Evolutionary conservation across 2,113 vertebrate genomes (phyloP), one percentile per base, ranked within the genome.

Genomic region (Dipodomys stephensi): DNA sequence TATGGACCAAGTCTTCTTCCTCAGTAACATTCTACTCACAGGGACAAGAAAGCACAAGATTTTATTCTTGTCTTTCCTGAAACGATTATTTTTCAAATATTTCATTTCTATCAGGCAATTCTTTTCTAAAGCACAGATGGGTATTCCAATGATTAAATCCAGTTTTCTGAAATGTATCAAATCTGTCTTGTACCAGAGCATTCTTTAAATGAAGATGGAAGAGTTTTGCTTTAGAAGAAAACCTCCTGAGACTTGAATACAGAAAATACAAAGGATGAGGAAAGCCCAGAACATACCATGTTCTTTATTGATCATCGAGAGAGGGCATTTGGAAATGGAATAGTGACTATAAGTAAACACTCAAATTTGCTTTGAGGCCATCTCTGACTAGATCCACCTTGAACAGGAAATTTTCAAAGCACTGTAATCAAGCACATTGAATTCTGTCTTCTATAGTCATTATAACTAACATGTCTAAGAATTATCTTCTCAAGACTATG

Each of bases 181-280:
- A 13, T 78, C 4, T 80, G 6, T 32, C 19, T 49, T 32, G 53
- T 32, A 20, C 7, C 23, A 35, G 3, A 32, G 25, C 13, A 32
- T 77, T 90, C 44, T 30, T 76, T 25, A 90, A 84, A 32, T 64
- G 83, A n/a, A 72, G 22, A 7, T 87, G 10, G 23, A 89, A 76
- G 60, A 44, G 46, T 83, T 80, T 88, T 22, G 20, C n/a, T 80
- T 83, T 90, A 86, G 27, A 73, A 88, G 11, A 73, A 92, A 92
- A 87, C 15, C 1, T 90, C 57, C 18, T 77, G 49, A 88, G 23
- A 62, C 7, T 76, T 79, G 12, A 44, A 73, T 62, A 86, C 10
- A 69, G 23, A 30, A 69, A 85, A 69, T 49, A 77, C 3, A 22
- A 88, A 87, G 6, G 15, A 60, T 32, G 64, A 60, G 86, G 1